Percentiles rank a stretch among this genome's conserved stretches.
phyloP scores from a whole-genome alignment of 2,888 invertebrate species.

The Chymomyza procnemis region DNA sequence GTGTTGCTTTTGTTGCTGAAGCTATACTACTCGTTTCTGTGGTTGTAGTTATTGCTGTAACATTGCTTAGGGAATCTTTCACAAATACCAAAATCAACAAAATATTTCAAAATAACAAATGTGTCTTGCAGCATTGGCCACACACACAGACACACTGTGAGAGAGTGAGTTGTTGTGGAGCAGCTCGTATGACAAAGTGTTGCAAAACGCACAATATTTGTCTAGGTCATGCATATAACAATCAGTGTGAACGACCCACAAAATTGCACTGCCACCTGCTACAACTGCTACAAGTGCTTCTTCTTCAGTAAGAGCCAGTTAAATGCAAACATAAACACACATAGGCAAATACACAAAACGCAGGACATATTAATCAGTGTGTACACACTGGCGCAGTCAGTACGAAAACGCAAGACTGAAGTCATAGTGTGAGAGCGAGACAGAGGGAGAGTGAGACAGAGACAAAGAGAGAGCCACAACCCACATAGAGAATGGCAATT shows the following conservation, averaged over 20 bases:
- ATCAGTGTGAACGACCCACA: conserved; percentile 16
- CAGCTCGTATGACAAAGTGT: conserved; percentile 61
- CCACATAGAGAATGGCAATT: conserved; percentile 33
- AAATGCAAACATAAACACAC: conserved; percentile 57
- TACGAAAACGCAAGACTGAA: neutral
- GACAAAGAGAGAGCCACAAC: neutral
- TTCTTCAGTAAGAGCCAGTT: conserved; percentile 34
- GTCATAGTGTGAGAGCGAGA: neutral
- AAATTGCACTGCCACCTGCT: neutral
- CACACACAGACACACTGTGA: neutral
- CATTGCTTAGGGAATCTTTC: conserved; percentile 35
- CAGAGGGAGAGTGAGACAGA: neutral
- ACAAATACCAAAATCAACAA: conserved; percentile 62
- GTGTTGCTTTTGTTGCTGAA: neutral
- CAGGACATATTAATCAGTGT: conserved; percentile 59
- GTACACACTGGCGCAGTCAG: conserved; percentile 11
- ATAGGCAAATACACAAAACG: conserved; percentile 40
- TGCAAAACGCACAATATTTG: conserved; percentile 66
- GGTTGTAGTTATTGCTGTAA: neutral
- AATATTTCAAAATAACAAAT: conserved; percentile 73
- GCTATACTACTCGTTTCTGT: neutral
- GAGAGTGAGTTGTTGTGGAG: conserved; percentile 14
- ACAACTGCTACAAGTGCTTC: no score
- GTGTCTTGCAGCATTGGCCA: conserved; percentile 40
- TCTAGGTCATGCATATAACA: conserved; percentile 61